Percentiles rank a stretch among this genome's conserved stretches.
phyloP scores from a whole-genome alignment of 64 coral and sea anemone genomes.

The Montipora foliosa region DNA sequence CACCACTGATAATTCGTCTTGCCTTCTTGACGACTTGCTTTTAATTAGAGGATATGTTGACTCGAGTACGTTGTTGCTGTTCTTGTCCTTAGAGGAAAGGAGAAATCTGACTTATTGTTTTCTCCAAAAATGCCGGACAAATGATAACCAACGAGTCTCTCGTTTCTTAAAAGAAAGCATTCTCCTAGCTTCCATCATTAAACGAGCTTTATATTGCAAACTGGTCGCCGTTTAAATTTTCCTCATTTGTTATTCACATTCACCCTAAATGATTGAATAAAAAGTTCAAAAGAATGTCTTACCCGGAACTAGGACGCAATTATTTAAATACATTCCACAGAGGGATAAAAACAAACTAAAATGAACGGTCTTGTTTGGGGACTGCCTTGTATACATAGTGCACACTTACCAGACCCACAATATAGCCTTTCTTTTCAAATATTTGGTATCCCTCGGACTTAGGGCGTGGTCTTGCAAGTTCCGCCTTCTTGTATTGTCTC shows the following conservation, averaged over 20 bases:
- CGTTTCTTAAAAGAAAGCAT: no score
- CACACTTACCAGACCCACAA: slow-evolving; percentile 46
- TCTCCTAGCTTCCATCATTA: no score
- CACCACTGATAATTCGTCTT: neutral
- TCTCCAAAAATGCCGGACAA: neutral
- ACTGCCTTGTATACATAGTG: neutral
- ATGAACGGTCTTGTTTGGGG: neutral
- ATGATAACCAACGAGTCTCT: no score
- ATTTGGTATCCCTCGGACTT: slow-evolving; percentile 29
- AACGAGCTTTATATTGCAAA: no score
- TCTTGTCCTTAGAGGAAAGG: slow-evolving; percentile 50
- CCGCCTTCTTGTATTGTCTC: neutral
- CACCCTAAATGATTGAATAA: no score
- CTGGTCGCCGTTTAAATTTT: no score
- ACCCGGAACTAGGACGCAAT: no score
- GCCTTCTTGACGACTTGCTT: neutral
- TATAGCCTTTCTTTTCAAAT: slow-evolving; percentile 15
- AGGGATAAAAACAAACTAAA: neutral
- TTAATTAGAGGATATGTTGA: slow-evolving; percentile 12
- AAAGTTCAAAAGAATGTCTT: no score
- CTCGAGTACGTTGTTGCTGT: slow-evolving; percentile 54
- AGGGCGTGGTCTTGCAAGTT: slow-evolving; percentile 12
- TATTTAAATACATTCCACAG: no score
- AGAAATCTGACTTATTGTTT: neutral
- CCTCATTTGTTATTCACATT: no score